Base-by-base conservation (phyloP, 2,797 vertebrate genomes). In the Anguilla megastoma region DNA sequence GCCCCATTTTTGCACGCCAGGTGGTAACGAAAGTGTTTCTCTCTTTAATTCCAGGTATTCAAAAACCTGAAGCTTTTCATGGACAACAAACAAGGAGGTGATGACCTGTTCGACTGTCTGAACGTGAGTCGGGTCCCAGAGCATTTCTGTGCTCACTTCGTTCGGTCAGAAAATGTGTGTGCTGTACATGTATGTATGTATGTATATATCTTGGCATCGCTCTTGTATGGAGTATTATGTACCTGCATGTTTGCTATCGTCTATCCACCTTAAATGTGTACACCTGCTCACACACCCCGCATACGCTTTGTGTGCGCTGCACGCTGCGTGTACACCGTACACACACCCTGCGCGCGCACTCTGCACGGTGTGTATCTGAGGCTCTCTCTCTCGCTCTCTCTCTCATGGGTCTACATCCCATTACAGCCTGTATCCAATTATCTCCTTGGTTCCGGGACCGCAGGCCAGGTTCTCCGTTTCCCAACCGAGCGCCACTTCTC, bases 11-110 rank as follows among this genome's bases (percentile, higher is more conserved):
- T 41, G 33, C 14, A 79, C 41, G 1, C 41, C 36, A 79, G 71
- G 63, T 56, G 80, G 14, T 66, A 74, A 69, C 45, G 21, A 54
- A 54, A 74, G 71, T 12, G 27, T 56, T 36, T 33, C 30, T 66
- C 52, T 60, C 84, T 82, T 89, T 24, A 30, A 87, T 94, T 92
- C 90, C 92, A 97, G 96, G 95, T 96, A 92, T 97, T 97, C 93
- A 97, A 96, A 95, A 97, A 93, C 93, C 93, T 96, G 86, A 95
- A 95, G 90, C 92, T 97, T 89, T 96, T 97, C 90, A 9, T 96
- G 95, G 92, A 96, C 90, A 95, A 93, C 79, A 97, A 96, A 92
- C 14, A 93, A 86, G 90, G 91, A 76, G 96, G 95, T 91, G 96
- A 95, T 41, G 96, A 97, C 58, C 95, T 97, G 24, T 96, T 95